A percentile compares a stretch with the other conserved stretches of the same genome.
Conservation (phyloP, 2,888 invertebrate genomes). For the Mythimna lalbum region DNA sequence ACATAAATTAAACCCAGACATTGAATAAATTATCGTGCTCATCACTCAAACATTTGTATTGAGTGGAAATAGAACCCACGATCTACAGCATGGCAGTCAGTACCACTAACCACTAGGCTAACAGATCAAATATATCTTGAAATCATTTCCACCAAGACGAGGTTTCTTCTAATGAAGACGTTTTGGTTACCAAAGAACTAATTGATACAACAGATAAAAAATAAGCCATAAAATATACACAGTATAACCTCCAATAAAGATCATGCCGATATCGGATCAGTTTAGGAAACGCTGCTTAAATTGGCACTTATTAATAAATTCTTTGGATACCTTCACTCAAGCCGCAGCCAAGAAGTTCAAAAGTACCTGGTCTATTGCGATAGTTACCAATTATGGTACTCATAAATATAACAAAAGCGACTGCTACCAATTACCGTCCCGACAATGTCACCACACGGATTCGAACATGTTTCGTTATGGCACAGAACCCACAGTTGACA, state of each 20-base stretch:
- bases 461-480: conserved; percentile 50
- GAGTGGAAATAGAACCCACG: too few species aligned
- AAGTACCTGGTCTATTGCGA: conserved; percentile 52
- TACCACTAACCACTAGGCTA: too few species aligned
- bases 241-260: conserved; percentile 5
- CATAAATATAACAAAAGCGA: conserved; percentile 60
- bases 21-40: too few species aligned
- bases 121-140: not conserved
- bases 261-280: conserved; percentile 3
- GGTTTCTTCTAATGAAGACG: conserved; percentile 8
- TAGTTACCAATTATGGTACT: conserved; percentile 46
- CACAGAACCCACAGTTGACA: conserved; percentile 42
- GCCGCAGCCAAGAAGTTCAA: conserved; percentile 32
- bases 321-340: conserved; percentile 32
- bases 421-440: conserved; percentile 59
- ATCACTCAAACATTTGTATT: too few species aligned
- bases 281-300: conserved; percentile 33
- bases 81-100: too few species aligned
- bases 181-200: not conserved
- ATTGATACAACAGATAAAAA: not conserved
- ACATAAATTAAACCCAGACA: too few species aligned
- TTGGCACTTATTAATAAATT: conserved; percentile 40
- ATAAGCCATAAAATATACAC: conserved; percentile 11
- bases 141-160: too few species aligned
- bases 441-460: conserved; percentile 60